Conservation (phyloP, 2,113 vertebrate species). For the Elephas maximus region DNA sequence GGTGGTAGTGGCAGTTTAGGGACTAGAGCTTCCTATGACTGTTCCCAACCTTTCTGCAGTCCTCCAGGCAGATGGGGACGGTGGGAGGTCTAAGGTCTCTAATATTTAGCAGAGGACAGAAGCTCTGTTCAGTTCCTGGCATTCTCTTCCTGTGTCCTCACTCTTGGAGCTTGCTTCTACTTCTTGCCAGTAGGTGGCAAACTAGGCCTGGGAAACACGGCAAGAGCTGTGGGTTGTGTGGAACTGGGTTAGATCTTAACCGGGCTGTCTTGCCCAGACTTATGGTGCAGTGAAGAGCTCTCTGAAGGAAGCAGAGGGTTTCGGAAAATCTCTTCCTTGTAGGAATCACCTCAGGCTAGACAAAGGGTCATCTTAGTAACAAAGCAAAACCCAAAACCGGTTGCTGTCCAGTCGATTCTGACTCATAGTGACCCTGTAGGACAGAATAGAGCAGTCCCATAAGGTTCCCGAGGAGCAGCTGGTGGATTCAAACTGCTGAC, state of each 20-base stretch:
- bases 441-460: too few species aligned
- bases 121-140: background rate
- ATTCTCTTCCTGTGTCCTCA: background rate
- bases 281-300: background rate
- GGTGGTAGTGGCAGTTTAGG: accelerated
- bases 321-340: background rate
- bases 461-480: too few species aligned
- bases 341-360: background rate
- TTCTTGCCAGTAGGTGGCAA: conserved; percentile 80
- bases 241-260: background rate
- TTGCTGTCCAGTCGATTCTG: too few species aligned
- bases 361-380: background rate
- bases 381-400: too few species aligned
- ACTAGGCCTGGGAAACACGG: conserved; percentile 56
- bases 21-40: background rate
- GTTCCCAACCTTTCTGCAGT: background rate
- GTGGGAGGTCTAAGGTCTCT: background rate
- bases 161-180: background rate
- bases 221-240: background rate
- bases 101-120: background rate
- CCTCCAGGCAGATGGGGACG: accelerated
- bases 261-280: background rate
- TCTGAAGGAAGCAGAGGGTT: background rate
- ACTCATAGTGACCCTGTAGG: too few species aligned
- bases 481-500: too few species aligned